Evolutionary conservation across 2,797 vertebrate genomes (phyloP), one percentile per base, ranked within the genome.

Genomic region (Coreius guichenoti): DNA sequence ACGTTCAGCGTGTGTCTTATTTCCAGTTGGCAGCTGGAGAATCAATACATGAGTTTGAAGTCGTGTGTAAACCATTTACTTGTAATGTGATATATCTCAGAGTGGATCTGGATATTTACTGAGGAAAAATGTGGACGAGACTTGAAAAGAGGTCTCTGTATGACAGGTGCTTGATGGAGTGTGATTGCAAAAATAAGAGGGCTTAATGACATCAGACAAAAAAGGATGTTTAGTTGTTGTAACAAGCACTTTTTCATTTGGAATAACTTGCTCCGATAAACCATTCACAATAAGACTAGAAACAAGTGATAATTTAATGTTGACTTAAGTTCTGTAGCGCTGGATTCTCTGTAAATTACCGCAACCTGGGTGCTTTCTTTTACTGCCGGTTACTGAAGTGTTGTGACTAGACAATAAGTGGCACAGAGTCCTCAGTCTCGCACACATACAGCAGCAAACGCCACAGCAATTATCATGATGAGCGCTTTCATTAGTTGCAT

Each of bases 401-500:
- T 83, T 83, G 82, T 76, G 70, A 75, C 56, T 49, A 47, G 13
- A 65, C 21, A 39, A 54, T 67, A 83, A 76, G 58, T 23, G 82
- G 16, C n/a, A 26, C 14, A 39, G 80, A 39, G 31, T 81, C 23
- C n/a, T 56, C 29, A 75, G 23, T 76, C 45, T 43, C 5, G 0
- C 31, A 11, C 72, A 65, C 73, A 43, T 31, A 78, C 49, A 70
- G 39, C 33, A 54, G 56, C 79, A 75, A 81, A 80, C 80, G 81
- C 83, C 84, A 87, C 80, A 78, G 75, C 84, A 86, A 86, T 84
- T 81, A 80, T 80, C 68, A 58, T 86, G 88, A 88, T 69, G 79
- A 72, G 61, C 49, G 67, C 70, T 89, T 89, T 91, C 90, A 91
- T 93, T 92, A 92, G 88, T 87, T 89, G 84, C 90, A 90, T 92